These are phyloP conservation scores for Hemicentrotus pulcherrimus DNA, from an alignment of 35 echinoderm and acorn worm species.

Conservation along the genomic window DNA sequence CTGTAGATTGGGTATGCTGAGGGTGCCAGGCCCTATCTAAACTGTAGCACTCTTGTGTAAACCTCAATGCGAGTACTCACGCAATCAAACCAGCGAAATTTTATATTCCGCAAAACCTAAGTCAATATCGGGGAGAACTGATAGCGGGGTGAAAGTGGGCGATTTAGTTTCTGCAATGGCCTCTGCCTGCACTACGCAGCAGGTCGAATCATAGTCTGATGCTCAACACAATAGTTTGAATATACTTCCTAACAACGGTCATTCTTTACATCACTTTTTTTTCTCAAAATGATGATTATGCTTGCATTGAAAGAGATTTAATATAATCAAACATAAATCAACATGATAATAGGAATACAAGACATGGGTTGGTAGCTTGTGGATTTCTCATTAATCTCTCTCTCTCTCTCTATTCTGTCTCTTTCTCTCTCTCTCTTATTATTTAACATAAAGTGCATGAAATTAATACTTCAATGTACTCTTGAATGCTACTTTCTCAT, in stretches of 20 bases:
- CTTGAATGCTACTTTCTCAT: not conserved
- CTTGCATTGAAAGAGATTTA: not conserved
- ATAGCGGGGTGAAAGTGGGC: not conserved
- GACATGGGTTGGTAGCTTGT: not conserved
- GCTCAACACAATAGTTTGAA: not conserved
- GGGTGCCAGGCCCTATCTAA: not conserved
- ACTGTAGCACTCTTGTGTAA: not conserved
- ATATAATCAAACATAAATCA: not conserved
- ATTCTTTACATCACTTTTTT: not conserved
- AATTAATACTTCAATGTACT: not conserved
- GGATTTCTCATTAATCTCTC: not conserved
- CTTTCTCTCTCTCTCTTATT: not conserved
- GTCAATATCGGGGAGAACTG: conserved; percentile 16
- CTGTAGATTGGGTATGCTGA: not conserved
- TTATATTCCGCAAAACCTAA: conserved; percentile 13
- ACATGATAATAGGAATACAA: not conserved
- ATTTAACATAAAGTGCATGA: not conserved
- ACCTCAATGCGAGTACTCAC: not conserved
- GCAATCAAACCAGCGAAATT: not conserved
- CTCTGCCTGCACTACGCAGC: not conserved
- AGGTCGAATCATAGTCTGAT: not conserved
- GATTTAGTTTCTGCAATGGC: not conserved
- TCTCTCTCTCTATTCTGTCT: not conserved
- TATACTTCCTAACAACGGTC: not conserved
- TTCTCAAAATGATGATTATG: not conserved